Conservation (phyloP, 2,113 vertebrate species). For the Petroica traversi region DNA sequence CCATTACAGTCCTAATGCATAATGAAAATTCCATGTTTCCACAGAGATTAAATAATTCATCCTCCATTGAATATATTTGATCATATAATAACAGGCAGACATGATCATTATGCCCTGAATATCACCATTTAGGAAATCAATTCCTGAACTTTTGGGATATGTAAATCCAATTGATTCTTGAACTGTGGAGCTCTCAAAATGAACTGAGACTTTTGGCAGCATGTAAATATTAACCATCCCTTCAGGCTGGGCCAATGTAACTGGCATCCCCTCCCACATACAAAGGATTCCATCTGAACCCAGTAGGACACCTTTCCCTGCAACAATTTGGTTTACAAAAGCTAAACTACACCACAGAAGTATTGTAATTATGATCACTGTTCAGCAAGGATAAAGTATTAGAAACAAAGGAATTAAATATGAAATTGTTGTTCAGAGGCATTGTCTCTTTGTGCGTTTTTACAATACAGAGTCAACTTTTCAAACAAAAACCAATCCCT, state of each 20-base stretch:
- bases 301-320: not conserved
- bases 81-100: slow-evolving; percentile 63
- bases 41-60: slow-evolving; percentile 60
- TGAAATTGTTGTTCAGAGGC: not conserved
- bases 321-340: not conserved
- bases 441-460: accelerated
- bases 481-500: not conserved
- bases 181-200: slow-evolving; percentile 55
- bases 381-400: not conserved
- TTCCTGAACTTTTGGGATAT: slow-evolving; percentile 70
- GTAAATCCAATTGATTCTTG: slow-evolving; percentile 72
- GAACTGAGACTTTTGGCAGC: slow-evolving; percentile 24
- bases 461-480: not conserved
- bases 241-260: not conserved
- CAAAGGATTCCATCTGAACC: not conserved
- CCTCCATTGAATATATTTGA: slow-evolving; percentile 60
- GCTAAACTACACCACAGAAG: not conserved
- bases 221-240: not conserved
- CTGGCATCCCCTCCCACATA: not conserved
- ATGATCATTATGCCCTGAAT: slow-evolving; percentile 62
- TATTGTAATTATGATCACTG: not conserved
- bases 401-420: not conserved
- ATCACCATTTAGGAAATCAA: slow-evolving; percentile 73
- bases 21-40: slow-evolving; percentile 64
- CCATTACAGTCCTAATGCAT: slow-evolving; percentile 56